Percentiles rank a stretch among this genome's conserved stretches.
phyloP scores from a whole-genome alignment of 2,113 vertebrate genomes.

The Halichoeres trimaculatus region DNA sequence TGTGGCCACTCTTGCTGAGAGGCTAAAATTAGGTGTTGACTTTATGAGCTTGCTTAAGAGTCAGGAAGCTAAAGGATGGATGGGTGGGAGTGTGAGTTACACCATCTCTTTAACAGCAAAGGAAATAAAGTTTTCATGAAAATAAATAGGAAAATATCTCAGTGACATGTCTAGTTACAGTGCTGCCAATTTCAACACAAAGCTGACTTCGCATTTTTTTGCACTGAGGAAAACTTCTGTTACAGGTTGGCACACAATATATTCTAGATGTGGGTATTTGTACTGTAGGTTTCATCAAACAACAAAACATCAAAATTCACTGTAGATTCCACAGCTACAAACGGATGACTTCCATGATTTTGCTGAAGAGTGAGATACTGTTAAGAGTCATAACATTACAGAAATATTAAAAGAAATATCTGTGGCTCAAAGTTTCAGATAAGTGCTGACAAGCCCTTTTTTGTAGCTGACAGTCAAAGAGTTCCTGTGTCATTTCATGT shows the following conservation, averaged over 20 bases:
- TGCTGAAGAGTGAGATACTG: background rate
- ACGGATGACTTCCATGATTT: background rate
- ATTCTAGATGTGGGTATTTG: too few species aligned
- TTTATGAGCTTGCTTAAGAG: background rate
- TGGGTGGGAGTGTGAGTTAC: too few species aligned
- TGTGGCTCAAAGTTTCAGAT: background rate
- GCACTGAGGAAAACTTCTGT: background rate
- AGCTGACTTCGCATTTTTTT: background rate
- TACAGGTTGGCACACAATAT: too few species aligned
- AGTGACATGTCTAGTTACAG: too few species aligned
- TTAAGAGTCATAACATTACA: background rate
- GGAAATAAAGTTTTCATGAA: too few species aligned
- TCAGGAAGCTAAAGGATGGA: too few species aligned
- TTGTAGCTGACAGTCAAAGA: background rate
- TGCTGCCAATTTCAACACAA: background rate
- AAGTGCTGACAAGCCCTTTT: slow-evolving; percentile 12
- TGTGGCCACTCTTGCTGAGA: background rate
- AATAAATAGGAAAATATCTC: too few species aligned
- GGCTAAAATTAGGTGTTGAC: background rate
- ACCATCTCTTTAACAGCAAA: too few species aligned
- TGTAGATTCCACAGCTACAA: background rate
- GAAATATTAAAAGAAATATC: background rate
- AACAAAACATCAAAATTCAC: background rate
- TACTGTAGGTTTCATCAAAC: background rate
- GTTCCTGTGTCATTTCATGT: background rate